A percentile compares a stretch with the other conserved stretches of the same genome.
Evolutionary conservation across 1,140 invertebrate genomes (phyloP).

Genomic region (Bacillus rossius): DNA sequence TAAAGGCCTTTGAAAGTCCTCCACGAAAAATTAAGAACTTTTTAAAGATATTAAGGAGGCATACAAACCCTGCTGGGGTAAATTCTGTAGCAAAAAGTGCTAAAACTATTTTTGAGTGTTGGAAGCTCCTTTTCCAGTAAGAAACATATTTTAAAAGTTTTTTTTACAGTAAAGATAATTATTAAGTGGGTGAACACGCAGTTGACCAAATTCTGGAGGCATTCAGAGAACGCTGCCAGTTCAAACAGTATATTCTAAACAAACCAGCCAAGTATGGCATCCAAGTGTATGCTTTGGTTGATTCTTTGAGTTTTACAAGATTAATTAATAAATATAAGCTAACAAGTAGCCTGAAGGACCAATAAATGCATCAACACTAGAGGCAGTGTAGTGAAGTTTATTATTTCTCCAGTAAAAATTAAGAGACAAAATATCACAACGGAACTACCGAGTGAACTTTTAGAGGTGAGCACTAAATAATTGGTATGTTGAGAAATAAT

Average conservation of each 20-base stretch:
- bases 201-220: conserved; percentile 23
- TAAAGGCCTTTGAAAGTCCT: no score
- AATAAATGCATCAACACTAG: neutral
- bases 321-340: conserved; percentile 32
- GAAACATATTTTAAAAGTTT: conserved; percentile 33
- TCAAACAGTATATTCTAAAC: conserved; percentile 42
- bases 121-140: conserved; percentile 32
- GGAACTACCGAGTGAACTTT: conserved; percentile 19
- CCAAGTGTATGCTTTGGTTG: conserved; percentile 36
- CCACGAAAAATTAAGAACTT: no score
- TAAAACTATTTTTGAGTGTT: no score
- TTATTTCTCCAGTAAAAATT: neutral
- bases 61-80: no score
- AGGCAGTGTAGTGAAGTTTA: neutral
- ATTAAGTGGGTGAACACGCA: conserved; percentile 29
- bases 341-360: conserved; percentile 20
- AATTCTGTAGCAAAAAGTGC: no score
- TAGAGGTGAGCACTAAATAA: conserved; percentile 20
- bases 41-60: no score
- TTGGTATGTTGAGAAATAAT: conserved; percentile 36
- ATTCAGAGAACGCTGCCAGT: conserved; percentile 38
- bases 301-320: conserved; percentile 31
- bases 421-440: neutral
- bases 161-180: conserved; percentile 28
- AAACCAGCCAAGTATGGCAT: conserved; percentile 44